These are phyloP conservation scores for Rhizomys pruinosus DNA, from an alignment of 2,113 vertebrate genomes.

Conservation along the genomic window DNA sequence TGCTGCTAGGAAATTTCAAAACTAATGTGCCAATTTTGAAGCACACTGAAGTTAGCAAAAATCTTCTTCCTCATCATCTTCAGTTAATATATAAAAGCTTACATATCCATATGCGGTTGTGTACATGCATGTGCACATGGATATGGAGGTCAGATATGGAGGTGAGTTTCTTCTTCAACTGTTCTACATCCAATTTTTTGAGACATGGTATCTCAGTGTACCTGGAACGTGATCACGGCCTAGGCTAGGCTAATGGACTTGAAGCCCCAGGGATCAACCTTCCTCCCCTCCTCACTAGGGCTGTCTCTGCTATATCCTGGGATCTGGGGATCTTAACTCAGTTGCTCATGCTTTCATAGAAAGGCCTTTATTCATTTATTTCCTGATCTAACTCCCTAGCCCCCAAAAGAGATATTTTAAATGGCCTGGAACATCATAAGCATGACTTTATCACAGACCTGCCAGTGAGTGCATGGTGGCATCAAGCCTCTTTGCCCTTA, in stretches of 20 bases:
- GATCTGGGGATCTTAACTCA: neutral
- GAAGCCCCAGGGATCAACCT: neutral
- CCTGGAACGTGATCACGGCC: no score
- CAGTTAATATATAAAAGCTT: neutral
- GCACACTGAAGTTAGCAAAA: neutral
- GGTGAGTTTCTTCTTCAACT: neutral
- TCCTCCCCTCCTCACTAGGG: no score
- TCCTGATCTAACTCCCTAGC: accelerated
- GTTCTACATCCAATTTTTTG: no score
- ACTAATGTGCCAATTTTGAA: neutral
- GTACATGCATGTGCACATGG: neutral
- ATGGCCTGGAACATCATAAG: neutral
- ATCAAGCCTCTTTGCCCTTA: no score
- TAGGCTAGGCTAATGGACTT: no score
- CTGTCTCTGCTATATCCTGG: no score
- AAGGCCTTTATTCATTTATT: no score
- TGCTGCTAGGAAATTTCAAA: neutral
- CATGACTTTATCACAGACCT: neutral
- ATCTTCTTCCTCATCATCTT: neutral
- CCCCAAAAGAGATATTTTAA: neutral
- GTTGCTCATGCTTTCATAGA: neutral
- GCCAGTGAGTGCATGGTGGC: no score
- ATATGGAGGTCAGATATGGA: neutral
- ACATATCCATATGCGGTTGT: neutral
- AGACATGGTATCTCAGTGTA: neutral